Conservation (phyloP, 2,797 vertebrate species). For the Poecilia gillii region DNA sequence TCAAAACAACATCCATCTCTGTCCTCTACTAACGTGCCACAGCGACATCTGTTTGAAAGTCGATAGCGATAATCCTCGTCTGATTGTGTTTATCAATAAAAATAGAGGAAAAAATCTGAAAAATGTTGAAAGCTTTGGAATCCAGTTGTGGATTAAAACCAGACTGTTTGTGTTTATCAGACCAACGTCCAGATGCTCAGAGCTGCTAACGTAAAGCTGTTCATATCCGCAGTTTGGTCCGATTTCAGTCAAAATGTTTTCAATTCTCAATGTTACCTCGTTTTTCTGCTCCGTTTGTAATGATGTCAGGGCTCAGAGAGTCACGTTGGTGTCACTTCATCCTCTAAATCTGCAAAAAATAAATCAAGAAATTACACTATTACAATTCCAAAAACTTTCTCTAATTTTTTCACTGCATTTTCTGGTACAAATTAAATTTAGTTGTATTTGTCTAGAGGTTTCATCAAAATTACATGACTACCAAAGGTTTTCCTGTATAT, state of each 20-base stretch:
- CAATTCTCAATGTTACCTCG: conserved; percentile 19
- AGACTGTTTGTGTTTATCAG: conserved; percentile 21
- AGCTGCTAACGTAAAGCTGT: background rate
- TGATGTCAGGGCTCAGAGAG: background rate
- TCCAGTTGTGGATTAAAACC: conserved; percentile 33
- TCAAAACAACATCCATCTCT: conserved; percentile 18
- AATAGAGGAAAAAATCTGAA: conserved; percentile 31
- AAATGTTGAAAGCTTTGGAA: conserved; percentile 13
- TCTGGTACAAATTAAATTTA: background rate
- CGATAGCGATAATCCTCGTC: conserved; percentile 15
- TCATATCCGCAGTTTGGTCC: background rate
- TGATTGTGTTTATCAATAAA: conserved; percentile 56
- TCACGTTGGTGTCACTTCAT: conserved; percentile 31
- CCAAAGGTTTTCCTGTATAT: background rate
- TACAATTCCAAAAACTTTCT: background rate
- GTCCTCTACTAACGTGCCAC: conserved; percentile 8
- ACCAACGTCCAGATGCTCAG: conserved; percentile 1
- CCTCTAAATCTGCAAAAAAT: conserved; percentile 25
- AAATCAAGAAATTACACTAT: background rate
- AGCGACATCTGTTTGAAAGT: conserved; percentile 19
- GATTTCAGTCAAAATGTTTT: background rate
- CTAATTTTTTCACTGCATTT: background rate
- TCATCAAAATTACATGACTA: background rate
- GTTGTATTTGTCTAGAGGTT: background rate
- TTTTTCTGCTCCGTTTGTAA: conserved; percentile 8